Percentiles rank a stretch among this genome's conserved stretches.
Conservation (phyloP, 1,140 invertebrate genomes). For the Nilaparvata lugens region DNA sequence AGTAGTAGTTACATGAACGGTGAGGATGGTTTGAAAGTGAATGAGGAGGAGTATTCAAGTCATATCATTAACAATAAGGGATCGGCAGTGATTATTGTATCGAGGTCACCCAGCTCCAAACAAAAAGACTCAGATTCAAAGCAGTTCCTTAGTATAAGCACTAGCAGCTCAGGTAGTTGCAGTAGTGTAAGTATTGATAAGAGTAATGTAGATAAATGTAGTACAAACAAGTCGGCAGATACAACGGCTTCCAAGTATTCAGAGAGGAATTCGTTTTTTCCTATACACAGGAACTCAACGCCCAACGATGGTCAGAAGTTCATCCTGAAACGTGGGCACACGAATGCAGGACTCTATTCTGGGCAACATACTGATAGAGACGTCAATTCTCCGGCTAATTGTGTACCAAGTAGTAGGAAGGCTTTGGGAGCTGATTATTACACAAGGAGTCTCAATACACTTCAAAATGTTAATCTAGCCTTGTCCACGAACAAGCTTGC, state of each 20-base stretch:
- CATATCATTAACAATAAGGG: slow-evolving; percentile 2
- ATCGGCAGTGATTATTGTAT: slow-evolving; percentile 20
- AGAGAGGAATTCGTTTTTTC: slow-evolving; percentile 19
- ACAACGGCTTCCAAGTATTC: slow-evolving; percentile 1
- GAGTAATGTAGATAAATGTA: too few species aligned
- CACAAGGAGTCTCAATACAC: slow-evolving; percentile 16
- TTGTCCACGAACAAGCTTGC: slow-evolving; percentile 47
- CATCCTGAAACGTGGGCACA: slow-evolving; percentile 45
- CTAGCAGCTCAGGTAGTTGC: neutral
- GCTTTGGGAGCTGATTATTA: slow-evolving; percentile 20
- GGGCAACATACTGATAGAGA: slow-evolving; percentile 37
- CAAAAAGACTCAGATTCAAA: neutral
- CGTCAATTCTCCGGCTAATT: slow-evolving; percentile 15
- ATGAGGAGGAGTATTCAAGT: neutral
- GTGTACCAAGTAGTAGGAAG: too few species aligned
- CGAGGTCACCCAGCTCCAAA: slow-evolving; percentile 13
- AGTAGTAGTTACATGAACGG: slow-evolving; percentile 32
- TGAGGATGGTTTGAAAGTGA: neutral
- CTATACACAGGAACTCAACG: slow-evolving; percentile 12
- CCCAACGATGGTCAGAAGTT: slow-evolving; percentile 8
- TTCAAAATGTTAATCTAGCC: slow-evolving; percentile 22
- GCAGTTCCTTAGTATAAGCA: slow-evolving; percentile 1
- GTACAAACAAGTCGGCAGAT: neutral
- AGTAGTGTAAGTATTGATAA: neutral
- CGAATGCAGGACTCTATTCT: slow-evolving; percentile 50